Base-by-base conservation (phyloP, 1,140 invertebrate species). In the Tribolium castaneum region DNA sequence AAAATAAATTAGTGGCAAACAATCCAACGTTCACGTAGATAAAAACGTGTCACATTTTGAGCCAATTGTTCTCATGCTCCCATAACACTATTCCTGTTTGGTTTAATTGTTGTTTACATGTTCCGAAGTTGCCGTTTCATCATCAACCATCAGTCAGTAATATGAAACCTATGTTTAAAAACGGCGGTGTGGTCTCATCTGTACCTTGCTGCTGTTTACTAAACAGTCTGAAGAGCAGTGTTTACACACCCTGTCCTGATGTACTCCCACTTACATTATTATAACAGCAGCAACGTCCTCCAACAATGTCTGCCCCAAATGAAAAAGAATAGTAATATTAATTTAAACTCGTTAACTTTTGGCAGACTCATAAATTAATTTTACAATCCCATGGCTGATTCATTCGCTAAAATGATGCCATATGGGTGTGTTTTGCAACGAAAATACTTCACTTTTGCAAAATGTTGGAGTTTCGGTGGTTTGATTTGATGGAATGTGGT, bases 251-350 rank as follows among this genome's bases (percentile, higher is more conserved):
- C 71, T 73, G 71, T 73, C 71, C 22, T 56, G 50, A 52, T 56
- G 19, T 73, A 52, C 71, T 56, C 50, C 71, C 50, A 54, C 45
- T 22, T 73, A 50, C 10, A 30, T 52, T 56, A 34, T 56, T 56
- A 52, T 73, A 35, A 73, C 49, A 56, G 19, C 22, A 62, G 56
- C 22, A 62, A n/a, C 56, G 6, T 22, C 56, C 56, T 70, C 50
- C 45, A 73, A 73, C 71, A 73, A 14, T 52, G 71, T 73, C 50
- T 73, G 50, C 16, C 49, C 50, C 7, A 56, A 73, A 56, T 54
- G 30, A 73, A 56, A 73, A 73, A 73, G 50, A 73, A 73, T 72
- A 72, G 70, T 51, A 72, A 72, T 72, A 72, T 73, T 73, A 73
- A 73, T 73, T 54, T 56, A 19, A 52, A 30, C 50, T 73, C 71